Evolutionary conservation across 2,888 invertebrate species (phyloP).

Genomic region (Axea sp.): DNA sequence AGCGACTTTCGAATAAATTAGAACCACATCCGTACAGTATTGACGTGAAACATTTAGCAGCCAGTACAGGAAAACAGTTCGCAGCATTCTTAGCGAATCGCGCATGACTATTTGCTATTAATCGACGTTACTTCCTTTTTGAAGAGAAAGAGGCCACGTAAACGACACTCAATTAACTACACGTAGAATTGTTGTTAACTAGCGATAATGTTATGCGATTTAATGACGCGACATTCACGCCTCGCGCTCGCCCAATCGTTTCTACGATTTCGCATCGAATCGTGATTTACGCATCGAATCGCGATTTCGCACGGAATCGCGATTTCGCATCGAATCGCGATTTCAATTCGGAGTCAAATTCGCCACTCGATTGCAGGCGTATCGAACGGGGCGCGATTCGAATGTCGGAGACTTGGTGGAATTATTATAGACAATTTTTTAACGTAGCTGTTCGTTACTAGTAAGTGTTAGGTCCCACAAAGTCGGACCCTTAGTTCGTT

Average conservation of each 20-base stretch:
- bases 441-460: constrained; percentile 25
- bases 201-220: constrained; percentile 63
- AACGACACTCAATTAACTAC: constrained; percentile 33
- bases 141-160: constrained; percentile 71
- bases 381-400: neutral
- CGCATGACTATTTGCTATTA: constrained; percentile 75
- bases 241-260: constrained; percentile 9
- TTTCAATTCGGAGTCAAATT: no score
- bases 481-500: constrained; percentile 5
- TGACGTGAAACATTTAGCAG: constrained; percentile 76
- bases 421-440: constrained; percentile 21
- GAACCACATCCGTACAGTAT: constrained; percentile 73
- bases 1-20: constrained; percentile 23
- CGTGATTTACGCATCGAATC: neutral
- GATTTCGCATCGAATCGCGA: no score
- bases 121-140: constrained; percentile 72
- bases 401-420: constrained; percentile 1
- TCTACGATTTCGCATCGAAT: constrained; percentile 2
- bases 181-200: constrained; percentile 76
- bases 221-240: constrained; percentile 29
- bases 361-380: neutral
- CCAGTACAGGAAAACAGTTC: constrained; percentile 73
- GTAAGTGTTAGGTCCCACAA: constrained; percentile 31
- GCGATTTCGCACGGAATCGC: no score
- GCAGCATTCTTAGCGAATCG: constrained; percentile 76